Evolutionary conservation across 2,888 invertebrate species (phyloP).

Genomic region (Carpatolechia fugitivella): DNA sequence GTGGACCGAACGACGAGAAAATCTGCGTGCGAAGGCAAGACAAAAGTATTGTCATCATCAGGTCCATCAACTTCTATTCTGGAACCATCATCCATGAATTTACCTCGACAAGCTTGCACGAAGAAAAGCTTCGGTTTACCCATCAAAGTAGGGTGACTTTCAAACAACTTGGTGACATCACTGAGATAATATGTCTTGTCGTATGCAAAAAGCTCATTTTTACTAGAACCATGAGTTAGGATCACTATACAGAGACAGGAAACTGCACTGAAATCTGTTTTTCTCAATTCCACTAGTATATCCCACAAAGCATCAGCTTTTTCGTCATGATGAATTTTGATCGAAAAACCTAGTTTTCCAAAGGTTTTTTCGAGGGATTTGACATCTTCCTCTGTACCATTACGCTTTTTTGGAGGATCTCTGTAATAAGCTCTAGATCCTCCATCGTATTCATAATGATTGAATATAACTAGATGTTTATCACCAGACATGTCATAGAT

Average conservation of each 20-base stretch:
- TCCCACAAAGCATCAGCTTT: neutral
- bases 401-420: neutral
- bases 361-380: neutral
- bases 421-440: neutral
- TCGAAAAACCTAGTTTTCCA: neutral
- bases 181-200: constrained; percentile 45
- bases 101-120: constrained; percentile 60
- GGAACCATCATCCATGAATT: constrained; percentile 42
- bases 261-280: constrained; percentile 42
- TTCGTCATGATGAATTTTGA: neutral
- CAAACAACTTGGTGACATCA: constrained; percentile 41
- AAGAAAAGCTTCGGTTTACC: constrained; percentile 57
- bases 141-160: constrained; percentile 37
- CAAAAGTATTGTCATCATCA: constrained; percentile 24
- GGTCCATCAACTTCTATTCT: constrained; percentile 41
- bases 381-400: neutral
- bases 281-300: neutral
- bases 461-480: neutral
- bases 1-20: constrained; percentile 51
- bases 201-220: constrained; percentile 42
- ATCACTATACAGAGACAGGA: constrained; percentile 54
- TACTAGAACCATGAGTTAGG: constrained; percentile 51
- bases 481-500: constrained; percentile 2
- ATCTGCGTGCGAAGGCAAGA: constrained; percentile 54
- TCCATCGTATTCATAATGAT: neutral